Base-by-base conservation (phyloP, 2,797 vertebrate genomes). In the Anguilla marmorata region DNA sequence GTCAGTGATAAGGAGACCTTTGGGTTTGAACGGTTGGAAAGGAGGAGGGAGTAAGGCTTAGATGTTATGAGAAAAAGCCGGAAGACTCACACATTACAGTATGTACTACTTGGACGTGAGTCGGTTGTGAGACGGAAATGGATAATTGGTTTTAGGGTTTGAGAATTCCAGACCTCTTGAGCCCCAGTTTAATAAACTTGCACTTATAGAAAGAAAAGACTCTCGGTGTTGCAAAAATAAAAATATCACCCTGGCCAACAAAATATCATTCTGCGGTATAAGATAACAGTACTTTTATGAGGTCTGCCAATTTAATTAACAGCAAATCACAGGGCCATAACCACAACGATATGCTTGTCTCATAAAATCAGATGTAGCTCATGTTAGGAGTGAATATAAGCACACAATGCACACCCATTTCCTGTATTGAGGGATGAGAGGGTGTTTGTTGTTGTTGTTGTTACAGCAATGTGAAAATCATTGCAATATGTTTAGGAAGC, bases 101-200 rank as follows among this genome's bases (percentile, higher is more conserved):
- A 24, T 50, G 41, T 82, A n/a, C 79, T 50, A 11, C 41, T 50
- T 82, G 50, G 41, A 82, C n/a, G 79, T 82, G 79, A 82, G 16
- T 12, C 45, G 41, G 21, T 82, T 50, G 79, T 50, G 79, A 82
- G 79, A 82, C 45, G 41, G 3, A 50, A n/a, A 1, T 8, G 45
- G 79, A 50, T 48, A 48, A 79, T 79, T 79, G 33, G 79, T 82
- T 82, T 82, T n/a, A 82, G 79, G 21, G 74, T 48, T 50, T 50
- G 21, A 50, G 41, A 27, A 82, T 82, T 82, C 16, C 45, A 50
- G 45, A 48, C 21, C 45, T 82, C 79, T 45, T 12, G 63, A 33
- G 24, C 7, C 79, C 21, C 41, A 48, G 45, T 50, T 82, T 82
- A n/a, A 82, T 48, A 48, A 50, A 50, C 16, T 48, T 50, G 7